Base-by-base conservation (phyloP, 2,888 invertebrate genomes). In the Acanthoscelides obtectus region DNA sequence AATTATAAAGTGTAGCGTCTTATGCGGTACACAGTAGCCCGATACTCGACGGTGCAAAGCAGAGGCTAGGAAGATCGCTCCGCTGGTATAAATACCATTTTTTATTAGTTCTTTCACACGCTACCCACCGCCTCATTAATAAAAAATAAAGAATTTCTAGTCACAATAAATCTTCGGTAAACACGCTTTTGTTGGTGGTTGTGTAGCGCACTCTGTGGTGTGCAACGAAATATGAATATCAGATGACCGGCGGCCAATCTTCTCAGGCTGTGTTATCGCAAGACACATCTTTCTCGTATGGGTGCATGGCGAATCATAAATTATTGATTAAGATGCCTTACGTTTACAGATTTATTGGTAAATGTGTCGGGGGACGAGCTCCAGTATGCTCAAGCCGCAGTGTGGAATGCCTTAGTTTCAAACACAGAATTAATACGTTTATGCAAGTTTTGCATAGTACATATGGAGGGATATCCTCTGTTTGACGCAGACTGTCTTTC, bases 1-100 rank as follows among this genome's bases (percentile, higher is more conserved):
- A 80, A 81, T 80, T 79, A 79, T 77, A 75, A 79, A 79, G 78
- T 77, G 45, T 45, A 45, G 45, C 45, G 45, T 45, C 45, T 45
- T 45, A 45, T 45, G 45, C 45, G 77, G 75, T 45, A 45, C 45
- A 45, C 45, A 45, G 45, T 45, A 45, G 45, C 45, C 17, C 45
- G 45, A 45, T 45, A 45, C 6, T 17, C 45, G n/a, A n/a, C n/a
- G 45, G 12, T 45, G 45, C 45, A 12, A 45, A 45, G 45, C 6
- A 45, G 45, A 45, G 45, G 45, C 45, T 45, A 45, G 45, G 45
- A 45, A 12, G 45, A 45, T 45, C 45, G 45, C 45, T 45, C 8
- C 45, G 45, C 45, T 45, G 45, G 45, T 4, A 45, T 45, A 45
- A 45, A 45, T 45, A 45, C 45, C 45, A 45, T 45, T 45, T 45